Percentiles rank a stretch among this genome's conserved stretches.
Evolutionary conservation across 2,797 vertebrate species (phyloP).

Genomic region (Setipinna tenuifilis): DNA sequence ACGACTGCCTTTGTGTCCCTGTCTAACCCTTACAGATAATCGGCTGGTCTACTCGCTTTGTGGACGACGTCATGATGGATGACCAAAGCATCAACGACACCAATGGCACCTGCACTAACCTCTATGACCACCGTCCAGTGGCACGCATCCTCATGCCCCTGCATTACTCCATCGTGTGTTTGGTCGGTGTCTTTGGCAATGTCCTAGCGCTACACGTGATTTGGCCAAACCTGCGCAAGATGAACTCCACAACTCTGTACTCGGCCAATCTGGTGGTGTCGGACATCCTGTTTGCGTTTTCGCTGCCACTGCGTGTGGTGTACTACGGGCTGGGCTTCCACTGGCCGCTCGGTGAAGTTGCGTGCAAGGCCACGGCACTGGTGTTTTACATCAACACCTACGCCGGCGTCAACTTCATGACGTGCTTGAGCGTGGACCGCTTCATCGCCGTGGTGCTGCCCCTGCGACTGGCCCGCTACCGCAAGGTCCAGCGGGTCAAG

Average conservation of each 20-base stretch:
- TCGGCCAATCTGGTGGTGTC: constrained; percentile 93
- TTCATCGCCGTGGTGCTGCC: constrained; percentile 93
- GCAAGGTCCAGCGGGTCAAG: constrained; percentile 83
- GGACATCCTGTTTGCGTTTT: constrained; percentile 89
- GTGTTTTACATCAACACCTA: constrained; percentile 96
- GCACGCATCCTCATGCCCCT: constrained; percentile 83
- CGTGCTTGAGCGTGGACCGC: constrained; percentile 92
- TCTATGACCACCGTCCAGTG: constrained; percentile 83
- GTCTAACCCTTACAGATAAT: background rate
- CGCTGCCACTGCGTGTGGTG: constrained; percentile 83
- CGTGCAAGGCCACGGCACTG: constrained; percentile 85
- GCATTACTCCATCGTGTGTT: constrained; percentile 82
- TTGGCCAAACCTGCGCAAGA: constrained; percentile 89
- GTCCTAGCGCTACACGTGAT: constrained; percentile 89
- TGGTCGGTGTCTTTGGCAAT: constrained; percentile 88
- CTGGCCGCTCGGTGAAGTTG: constrained; percentile 83
- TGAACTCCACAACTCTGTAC: constrained; percentile 96
- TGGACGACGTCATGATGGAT: constrained; percentile 9
- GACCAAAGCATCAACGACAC: constrained; percentile 28
- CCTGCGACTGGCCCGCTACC: constrained; percentile 80
- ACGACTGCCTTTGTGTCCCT: background rate
- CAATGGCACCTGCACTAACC: constrained; percentile 71
- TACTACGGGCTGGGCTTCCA: constrained; percentile 91
- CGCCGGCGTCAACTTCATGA: constrained; percentile 96
- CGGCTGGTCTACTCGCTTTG: background rate